Evolutionary conservation across 2,797 vertebrate species (phyloP), one percentile per base, ranked within the genome.

Genomic region (Sarcophilus harrisii): DNA sequence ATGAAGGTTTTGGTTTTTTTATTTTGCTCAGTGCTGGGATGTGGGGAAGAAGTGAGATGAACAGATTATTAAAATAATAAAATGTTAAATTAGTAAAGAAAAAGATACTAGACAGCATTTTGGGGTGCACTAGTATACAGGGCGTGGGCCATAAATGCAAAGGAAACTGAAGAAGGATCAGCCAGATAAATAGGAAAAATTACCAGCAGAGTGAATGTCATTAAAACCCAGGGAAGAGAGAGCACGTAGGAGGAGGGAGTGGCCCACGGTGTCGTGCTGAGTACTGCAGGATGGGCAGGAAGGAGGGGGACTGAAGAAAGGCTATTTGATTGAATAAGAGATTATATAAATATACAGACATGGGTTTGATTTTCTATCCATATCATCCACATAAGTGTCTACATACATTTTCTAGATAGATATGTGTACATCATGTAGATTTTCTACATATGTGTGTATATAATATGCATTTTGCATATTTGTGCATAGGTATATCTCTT

Each of bases 261-360:
- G 38, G 73, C 73, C 73, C 73, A 87, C 5, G 24, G 73, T 87
- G 73, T 87, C 73, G 38, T 49, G 73, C 21, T 49, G 73, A 12
- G 21, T 45, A 87, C 73, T 87, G 73, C 73, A 87, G 73, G 24
- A 87, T 87, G 38, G 73, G 21, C 73, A 87, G 73, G 73, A 49
- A 49, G 73, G 66, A 87, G 38, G 73, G 38, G 38, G 73, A 27
- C 73, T 87, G 73, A 87, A 13, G 38, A 87, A 87, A 87, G 73
- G 38, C 73, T 87, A 87, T 87, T 87, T 87, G 73, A 87, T 87
- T 87, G 73, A 87, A 87, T 87, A 81, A 45, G 73, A 87, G 73
- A 87, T 49, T 27, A 45, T 87, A 27, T 87, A 87, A 87, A 87
- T 81, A 81, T 24, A 81, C 21, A 81, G 18, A 73, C 32, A 66